phyloP scores from a whole-genome alignment of 2,113 vertebrate genomes.

The Cricetomys ansorgei region DNA sequence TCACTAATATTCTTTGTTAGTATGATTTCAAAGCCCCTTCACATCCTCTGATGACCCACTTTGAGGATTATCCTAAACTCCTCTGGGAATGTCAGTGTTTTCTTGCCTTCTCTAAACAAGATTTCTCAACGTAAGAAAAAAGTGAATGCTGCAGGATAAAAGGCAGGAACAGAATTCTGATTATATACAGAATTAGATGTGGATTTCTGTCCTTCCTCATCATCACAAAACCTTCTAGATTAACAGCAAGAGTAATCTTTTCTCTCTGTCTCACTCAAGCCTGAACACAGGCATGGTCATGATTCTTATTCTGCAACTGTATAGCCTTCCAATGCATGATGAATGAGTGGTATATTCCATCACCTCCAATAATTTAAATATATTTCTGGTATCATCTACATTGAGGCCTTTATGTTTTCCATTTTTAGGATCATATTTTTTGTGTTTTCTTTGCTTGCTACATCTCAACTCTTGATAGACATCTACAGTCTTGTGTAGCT shows the following conservation, averaged over 20 bases:
- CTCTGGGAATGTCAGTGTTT: conserved; percentile 13
- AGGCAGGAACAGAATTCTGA: conserved; percentile 13
- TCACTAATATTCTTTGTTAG: neutral
- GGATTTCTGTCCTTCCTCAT: neutral
- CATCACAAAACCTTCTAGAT: neutral
- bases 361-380: neutral
- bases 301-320: neutral
- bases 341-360: neutral
- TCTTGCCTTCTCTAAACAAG: neutral
- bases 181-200: neutral
- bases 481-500: neutral
- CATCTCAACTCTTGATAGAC: neutral
- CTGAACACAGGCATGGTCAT: neutral
- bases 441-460: neutral
- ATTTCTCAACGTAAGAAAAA: neutral
- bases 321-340: neutral
- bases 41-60: neutral
- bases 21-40: neutral
- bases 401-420: neutral
- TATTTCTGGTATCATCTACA: neutral
- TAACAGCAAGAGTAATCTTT: neutral
- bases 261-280: neutral
- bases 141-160: neutral
- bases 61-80: neutral
- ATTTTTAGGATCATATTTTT: neutral